These are phyloP conservation scores for Andrena bicolor DNA, from an alignment of 2,888 invertebrate genomes.

Conservation along the genomic window DNA sequence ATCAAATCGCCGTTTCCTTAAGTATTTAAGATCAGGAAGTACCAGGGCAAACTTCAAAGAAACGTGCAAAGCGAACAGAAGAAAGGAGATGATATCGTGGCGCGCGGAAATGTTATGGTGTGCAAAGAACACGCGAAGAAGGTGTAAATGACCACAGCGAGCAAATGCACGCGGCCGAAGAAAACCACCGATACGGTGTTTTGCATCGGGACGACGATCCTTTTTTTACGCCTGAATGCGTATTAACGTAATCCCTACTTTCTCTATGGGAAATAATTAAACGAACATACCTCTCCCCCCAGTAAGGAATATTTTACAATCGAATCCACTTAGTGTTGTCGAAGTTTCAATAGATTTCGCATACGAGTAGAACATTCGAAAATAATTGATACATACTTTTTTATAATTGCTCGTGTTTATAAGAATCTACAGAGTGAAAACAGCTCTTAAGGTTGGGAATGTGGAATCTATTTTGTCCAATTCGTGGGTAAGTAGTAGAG, in stretches of 20 bases:
- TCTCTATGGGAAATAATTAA: constrained; percentile 46
- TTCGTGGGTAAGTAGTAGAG: no score
- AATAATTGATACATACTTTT: no score
- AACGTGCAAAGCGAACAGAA: constrained; percentile 55
- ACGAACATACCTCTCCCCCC: no score
- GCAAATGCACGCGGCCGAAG: constrained; percentile 54
- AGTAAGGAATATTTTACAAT: no score
- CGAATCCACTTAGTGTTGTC: no score
- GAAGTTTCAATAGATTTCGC: no score
- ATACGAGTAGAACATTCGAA: no score
- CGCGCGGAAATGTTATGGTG: constrained; percentile 75
- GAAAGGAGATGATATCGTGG: constrained; percentile 70
- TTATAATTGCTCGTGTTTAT: no score
- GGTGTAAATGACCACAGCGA: constrained; percentile 72
- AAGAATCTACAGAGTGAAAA: no score
- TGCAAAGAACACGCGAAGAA: constrained; percentile 68
- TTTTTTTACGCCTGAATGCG: constrained; percentile 56
- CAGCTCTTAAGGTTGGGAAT: no score
- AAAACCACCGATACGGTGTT: constrained; percentile 62
- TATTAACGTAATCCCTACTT: constrained; percentile 42
- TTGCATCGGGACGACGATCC: constrained; percentile 54
- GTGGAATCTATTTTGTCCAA: no score
- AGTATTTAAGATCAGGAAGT: constrained; percentile 62
- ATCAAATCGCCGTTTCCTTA: constrained; percentile 62
- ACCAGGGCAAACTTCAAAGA: constrained; percentile 61